Evolutionary conservation across 2,888 invertebrate genomes (phyloP), one percentile per base, ranked within the genome.

Genomic region (Pherbina coryleti): DNA sequence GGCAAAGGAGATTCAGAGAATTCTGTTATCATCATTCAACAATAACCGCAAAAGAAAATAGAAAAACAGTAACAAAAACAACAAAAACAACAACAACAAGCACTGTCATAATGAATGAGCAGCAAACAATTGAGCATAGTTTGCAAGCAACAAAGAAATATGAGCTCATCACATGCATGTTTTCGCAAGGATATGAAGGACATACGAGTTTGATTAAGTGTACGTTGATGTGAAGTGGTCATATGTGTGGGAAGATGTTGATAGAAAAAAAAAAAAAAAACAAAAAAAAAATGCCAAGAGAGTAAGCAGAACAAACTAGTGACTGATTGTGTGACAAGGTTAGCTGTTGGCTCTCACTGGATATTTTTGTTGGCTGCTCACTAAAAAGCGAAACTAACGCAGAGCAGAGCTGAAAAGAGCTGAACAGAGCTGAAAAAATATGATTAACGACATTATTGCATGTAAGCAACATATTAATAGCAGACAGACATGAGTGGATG

Each of bases 381-480:
- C n/a, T 7, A 44, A n/a, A 17, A 5, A 11, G 34, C 44, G 53
- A 55, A 17, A 67, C 37, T n/a, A 19, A 67, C n/a, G 19, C 37
- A 44, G 2, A 44, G 25, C 14, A 17, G 17, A 67, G 25, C 49
- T 31, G 17, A 51, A 22, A 17, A 17, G n/a, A n/a, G 19, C 37
- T 22, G 2, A 44, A 17, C 14, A 17, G 17, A 67, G 25, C 49
- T 31, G 17, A 51, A 22, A 17, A 17, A 51, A 53, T 22, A 75
- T 67, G 75, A 75, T 75, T 75, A 67, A 75, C 75, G 75, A 75
- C 75, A 55, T 75, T 75, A 55, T 75, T 67, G 67, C 67, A 75
- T 75, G 75, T 53, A 37, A 37, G 55, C 7, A 67, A 55, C 31
- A 55, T 75, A 75, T 75, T 66, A 75, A 75, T 75, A 75, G 37